phyloP scores from a whole-genome alignment of 2,113 vertebrate species.

The Panthera uncia region DNA sequence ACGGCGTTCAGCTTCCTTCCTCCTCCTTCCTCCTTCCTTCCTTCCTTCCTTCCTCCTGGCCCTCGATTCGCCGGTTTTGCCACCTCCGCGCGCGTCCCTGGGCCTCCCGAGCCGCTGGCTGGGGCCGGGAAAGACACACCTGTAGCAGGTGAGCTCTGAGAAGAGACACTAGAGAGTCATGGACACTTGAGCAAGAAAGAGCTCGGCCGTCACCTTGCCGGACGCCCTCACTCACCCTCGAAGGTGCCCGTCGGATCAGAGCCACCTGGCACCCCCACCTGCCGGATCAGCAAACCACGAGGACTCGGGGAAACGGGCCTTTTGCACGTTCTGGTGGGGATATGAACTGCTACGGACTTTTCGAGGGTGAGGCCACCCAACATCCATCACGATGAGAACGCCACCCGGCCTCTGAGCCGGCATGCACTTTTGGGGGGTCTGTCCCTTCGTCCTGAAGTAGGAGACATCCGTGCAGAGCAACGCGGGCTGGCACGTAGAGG shows the following conservation, averaged over 20 bases:
- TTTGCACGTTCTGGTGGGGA: not conserved
- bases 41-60: not conserved
- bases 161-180: not conserved
- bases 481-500: not conserved
- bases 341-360: not conserved
- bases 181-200: not conserved
- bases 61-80: not conserved
- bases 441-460: not conserved
- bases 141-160: not conserved
- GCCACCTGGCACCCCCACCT: not conserved
- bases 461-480: rapidly evolving
- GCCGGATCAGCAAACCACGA: not conserved
- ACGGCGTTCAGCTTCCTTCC: not conserved
- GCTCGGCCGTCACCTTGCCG: not conserved
- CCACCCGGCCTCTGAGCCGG: not conserved
- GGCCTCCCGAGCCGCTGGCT: not conserved
- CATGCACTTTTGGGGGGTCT: not conserved
- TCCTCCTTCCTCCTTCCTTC: too few relatives aligned
- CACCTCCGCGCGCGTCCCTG: not conserved
- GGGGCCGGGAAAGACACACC: too few relatives aligned
- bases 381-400: not conserved
- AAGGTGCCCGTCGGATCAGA: not conserved
- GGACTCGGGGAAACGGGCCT: not conserved
- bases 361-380: not conserved
- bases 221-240: not conserved